Evolutionary conservation across 2,113 vertebrate species (phyloP), one percentile per base, ranked within the genome.

Genomic region (Nesoenas mayeri): DNA sequence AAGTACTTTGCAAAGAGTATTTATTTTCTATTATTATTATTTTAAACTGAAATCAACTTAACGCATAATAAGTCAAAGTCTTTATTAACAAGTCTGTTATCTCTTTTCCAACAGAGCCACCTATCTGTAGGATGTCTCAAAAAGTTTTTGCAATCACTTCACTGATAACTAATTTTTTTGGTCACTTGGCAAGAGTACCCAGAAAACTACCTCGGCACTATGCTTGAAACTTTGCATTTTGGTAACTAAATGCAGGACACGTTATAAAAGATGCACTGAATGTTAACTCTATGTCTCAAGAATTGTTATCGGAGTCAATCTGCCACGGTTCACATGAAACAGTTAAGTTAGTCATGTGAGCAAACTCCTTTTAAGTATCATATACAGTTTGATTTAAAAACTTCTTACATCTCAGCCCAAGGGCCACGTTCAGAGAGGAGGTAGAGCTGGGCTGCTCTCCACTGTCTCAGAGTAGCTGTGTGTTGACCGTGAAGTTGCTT

Each of bases 381-480:
- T 1, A 64, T 2, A 17, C 0, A 4, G 32, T 28, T 82, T 54
- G 19, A 64, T 50, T 85, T 50, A 80, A 65, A 31, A 74, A n/a
- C 5, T 36, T 28, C 96, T 64, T 96, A 99, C 99, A 98, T 98
- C 93, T 99, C 98, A 60, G 98, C 98, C 99, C 99, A 99, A 47
- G 99, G 99, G 19, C 99, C 99, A 40, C 99, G 98, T 97, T 99
- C 99, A 91, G 98, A 99, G 72, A 98, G 97, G 85, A 99, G 96
- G n/a, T 99, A 98, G 20, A 99, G 98, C 16, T 98, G 98, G 15
- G 98, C 97, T 83, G 98, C 98, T 92, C 98, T 99, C 99, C 99
- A 99, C 97, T 98, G 98, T 88, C 99, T 98, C 91, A 99, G 92
- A 54, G 97, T 98, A 73, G 98, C 97, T 26, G 97, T 97, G 92